These are phyloP conservation scores for Tretioscincus oriximinensis DNA, from an alignment of 2,113 vertebrate species.

Conservation along the genomic window DNA sequence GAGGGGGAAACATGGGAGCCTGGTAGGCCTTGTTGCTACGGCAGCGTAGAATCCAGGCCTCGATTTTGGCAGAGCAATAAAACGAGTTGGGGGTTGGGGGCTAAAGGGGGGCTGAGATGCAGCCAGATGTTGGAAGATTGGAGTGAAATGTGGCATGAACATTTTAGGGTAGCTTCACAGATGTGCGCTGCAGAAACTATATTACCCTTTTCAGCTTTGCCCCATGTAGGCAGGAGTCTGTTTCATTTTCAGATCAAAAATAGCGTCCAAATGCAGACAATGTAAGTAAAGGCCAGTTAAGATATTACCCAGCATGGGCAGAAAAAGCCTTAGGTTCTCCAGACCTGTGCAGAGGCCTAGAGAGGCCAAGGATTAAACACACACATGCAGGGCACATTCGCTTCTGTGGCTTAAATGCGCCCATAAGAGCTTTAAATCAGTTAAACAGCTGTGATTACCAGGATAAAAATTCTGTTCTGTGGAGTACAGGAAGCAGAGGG, in stretches of 20 bases:
- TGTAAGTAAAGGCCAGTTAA: not conserved
- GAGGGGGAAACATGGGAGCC: too few species aligned
- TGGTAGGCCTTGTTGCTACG: not conserved
- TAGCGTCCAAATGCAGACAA: not conserved
- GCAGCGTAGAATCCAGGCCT: too few species aligned
- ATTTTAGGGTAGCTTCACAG: not conserved
- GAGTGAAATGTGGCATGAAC: too few species aligned
- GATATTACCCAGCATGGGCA: not conserved
- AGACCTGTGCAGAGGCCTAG: not conserved
- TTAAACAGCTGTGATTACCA: not conserved
- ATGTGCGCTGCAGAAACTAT: not conserved
- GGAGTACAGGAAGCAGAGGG: not conserved
- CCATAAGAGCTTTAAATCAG: not conserved
- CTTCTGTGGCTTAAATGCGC: not conserved
- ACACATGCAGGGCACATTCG: not conserved
- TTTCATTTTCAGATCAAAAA: not conserved
- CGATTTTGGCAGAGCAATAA: not conserved
- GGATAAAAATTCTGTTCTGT: not conserved
- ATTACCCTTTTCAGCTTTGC: not conserved
- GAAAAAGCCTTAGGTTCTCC: too few species aligned
- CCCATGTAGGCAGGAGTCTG: not conserved
- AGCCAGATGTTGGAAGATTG: too few species aligned
- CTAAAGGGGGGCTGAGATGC: too few species aligned
- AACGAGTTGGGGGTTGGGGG: not conserved
- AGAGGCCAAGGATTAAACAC: not conserved